These are phyloP conservation scores for Druon quercuslanigerum DNA, from an alignment of 1,140 invertebrate genomes.

Conservation along the genomic window DNA sequence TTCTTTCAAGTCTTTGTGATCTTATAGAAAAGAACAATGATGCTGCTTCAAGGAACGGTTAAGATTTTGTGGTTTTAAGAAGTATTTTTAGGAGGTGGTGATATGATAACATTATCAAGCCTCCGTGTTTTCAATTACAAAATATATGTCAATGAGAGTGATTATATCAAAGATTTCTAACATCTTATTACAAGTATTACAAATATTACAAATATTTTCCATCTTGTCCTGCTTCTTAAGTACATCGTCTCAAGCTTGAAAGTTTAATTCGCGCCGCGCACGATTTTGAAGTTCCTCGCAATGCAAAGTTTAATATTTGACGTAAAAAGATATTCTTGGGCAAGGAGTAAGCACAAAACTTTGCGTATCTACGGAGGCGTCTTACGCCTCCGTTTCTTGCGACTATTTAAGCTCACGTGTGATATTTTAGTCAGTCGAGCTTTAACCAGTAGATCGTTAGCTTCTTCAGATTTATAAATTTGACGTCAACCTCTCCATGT, in stretches of 20 bases:
- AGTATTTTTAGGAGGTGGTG: too few relatives aligned
- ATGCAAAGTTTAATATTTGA: slow-evolving; percentile 26
- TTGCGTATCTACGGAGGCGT: slow-evolving; percentile 8
- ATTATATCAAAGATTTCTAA: too few relatives aligned
- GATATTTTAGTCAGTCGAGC: slow-evolving; percentile 23
- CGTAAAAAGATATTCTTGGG: slow-evolving; percentile 18
- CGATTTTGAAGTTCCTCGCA: neutral
- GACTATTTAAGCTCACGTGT: slow-evolving; percentile 5
- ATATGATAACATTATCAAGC: too few relatives aligned
- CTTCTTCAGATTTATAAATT: neutral
- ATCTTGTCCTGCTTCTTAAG: neutral
- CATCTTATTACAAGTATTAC: neutral
- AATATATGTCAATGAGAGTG: too few relatives aligned
- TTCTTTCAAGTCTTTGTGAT: neutral
- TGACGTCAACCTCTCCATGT: neutral
- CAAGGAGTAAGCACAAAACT: neutral
- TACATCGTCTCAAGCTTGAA: slow-evolving; percentile 1
- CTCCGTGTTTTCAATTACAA: too few relatives aligned
- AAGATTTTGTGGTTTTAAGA: too few relatives aligned
- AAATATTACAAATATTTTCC: neutral
- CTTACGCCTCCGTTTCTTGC: slow-evolving; percentile 1
- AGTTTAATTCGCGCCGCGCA: neutral
- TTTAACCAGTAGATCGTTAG: slow-evolving; percentile 1
- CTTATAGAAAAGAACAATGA: too few relatives aligned
- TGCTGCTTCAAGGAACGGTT: too few relatives aligned